Base-by-base conservation (phyloP, 2,113 vertebrate genomes). In the Cyprinodon brontotheroides region DNA sequence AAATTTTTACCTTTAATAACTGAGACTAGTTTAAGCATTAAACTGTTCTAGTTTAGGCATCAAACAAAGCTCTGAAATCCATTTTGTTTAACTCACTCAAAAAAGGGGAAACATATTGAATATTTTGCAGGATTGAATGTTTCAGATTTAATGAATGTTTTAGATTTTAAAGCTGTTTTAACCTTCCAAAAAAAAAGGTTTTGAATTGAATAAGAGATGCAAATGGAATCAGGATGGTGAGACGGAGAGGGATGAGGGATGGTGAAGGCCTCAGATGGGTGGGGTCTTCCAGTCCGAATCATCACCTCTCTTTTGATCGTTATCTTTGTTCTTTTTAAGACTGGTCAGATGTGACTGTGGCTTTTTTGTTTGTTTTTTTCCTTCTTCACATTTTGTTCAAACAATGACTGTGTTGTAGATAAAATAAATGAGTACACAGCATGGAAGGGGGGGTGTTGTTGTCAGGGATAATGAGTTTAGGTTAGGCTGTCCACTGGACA, bases 391-490 rank as follows among this genome's bases (percentile, higher is more conserved):
- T 57, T 20, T 57, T 57, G 50, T 7, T 20, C 50, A n/a, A 57
- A 57, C 50, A 57, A 15, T 74, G 38, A 78, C 72, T 62, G 47
- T 29, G 39, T 73, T 66, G 61, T 61, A 75, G 37, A 61, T n/a
- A 4, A 48, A 39, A 61, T n/a, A 4, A 48, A 14, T 48, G 59
- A 39, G 40, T 12, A 10, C 71, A 37, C 50, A 14, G 73, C 50
- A 11, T 11, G 20, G 45, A 11, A 4, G 22, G 17, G 11, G 40
- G 29, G 37, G 65, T 17, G 9, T n/a, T 79, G 68, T 71, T 73
- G 75, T 82, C 79, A 70, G 60, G 86, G 81, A 72, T 89, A 79
- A 88, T 76, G 72, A 82, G 72, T 70, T 85, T 85, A 86, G 82
- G 83, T 89, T 89, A 79, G 79, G 73, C 69, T n/a, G n/a, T n/a